Base-by-base conservation (phyloP, 1,140 invertebrate species). In the Brachionus koreanus region DNA sequence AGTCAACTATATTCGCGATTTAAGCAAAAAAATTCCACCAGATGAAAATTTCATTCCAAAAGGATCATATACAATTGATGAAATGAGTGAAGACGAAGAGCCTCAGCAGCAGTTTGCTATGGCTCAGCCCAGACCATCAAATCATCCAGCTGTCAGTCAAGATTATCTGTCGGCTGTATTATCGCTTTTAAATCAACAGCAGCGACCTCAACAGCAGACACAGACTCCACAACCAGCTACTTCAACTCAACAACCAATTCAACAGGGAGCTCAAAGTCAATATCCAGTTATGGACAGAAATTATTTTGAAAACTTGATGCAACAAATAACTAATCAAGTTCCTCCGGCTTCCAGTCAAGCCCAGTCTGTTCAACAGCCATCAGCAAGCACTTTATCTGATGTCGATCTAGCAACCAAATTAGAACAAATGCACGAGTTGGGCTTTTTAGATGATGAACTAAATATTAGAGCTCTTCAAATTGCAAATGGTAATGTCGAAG, bases 31-130 rank as follows among this genome's bases (percentile, higher is more conserved):
- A 46, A 74, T 43, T 46, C 69, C 37, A 25, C 23, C 25, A 9
- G 69, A 74, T 25, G 69, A 74, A 74, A 74, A 43, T 25, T 74
- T 74, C n/a, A 10, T 74, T 12, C 19, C 69, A 35, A 74, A 74
- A 74, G 69, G 69, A 46, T 74, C 69, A 13, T 74, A 49, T 74
- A 46, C 69, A 10, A 74, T 74, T 25, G 69, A 74, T 29, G 69
- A 74, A 46, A 74, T 74, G 69, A 74, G 69, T n/a, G 69, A 74
- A 46, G 69, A 74, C 43, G 69, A 74, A 74, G 69, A 46, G n/a
- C 39, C 39, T 29, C 69, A 74, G 25, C 69, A 33, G n/a, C 19
- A 9, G 0, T 74, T 35, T 74, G n/a, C 69, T 9, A 74, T 74
- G 69, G 19, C n/a, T 46, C 69, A 46, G 43, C 23, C 69, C 0